Conservation (phyloP, 1,140 invertebrate species). For the Drosophila subpulchrella region DNA sequence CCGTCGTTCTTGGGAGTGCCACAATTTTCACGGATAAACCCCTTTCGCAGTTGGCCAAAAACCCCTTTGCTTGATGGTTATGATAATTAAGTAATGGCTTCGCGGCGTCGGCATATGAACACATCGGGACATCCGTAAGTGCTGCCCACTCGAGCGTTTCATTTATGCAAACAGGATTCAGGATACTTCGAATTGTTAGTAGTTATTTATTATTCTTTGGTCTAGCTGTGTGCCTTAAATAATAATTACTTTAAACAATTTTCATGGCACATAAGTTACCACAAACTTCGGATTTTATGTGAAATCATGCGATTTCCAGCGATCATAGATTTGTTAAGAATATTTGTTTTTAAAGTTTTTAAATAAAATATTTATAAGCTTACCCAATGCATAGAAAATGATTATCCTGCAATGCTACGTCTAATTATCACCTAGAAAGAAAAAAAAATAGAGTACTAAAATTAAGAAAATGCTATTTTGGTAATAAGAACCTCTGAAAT, state of each 20-base stretch:
- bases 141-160: constrained; percentile 71
- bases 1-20: constrained; percentile 58
- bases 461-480: too few relatives aligned
- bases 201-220: constrained; percentile 20
- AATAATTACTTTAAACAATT: constrained; percentile 55
- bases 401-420: too few relatives aligned
- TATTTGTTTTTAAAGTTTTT: too few relatives aligned
- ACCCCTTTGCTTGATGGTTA: constrained; percentile 46
- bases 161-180: constrained; percentile 57
- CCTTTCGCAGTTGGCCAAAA: constrained; percentile 63
- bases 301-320: too few relatives aligned
- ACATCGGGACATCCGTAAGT: constrained; percentile 54
- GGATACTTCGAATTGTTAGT: constrained; percentile 3
- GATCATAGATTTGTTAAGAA: too few relatives aligned
- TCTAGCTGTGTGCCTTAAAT: constrained; percentile 37
- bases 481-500: too few relatives aligned
- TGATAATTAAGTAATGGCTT: constrained; percentile 80
- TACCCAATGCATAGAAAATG: too few relatives aligned
- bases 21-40: constrained; percentile 62
- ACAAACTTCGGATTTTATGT: too few relatives aligned
- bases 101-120: constrained; percentile 41
- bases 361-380: too few relatives aligned
- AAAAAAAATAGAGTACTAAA: too few relatives aligned
- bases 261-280: not conserved
- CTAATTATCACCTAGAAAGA: too few relatives aligned